Percentiles rank a stretch among this genome's conserved stretches.
These are phyloP conservation scores for Cynopterus brachyotis DNA, from an alignment of 2,113 vertebrate species.

Conservation along the genomic window DNA sequence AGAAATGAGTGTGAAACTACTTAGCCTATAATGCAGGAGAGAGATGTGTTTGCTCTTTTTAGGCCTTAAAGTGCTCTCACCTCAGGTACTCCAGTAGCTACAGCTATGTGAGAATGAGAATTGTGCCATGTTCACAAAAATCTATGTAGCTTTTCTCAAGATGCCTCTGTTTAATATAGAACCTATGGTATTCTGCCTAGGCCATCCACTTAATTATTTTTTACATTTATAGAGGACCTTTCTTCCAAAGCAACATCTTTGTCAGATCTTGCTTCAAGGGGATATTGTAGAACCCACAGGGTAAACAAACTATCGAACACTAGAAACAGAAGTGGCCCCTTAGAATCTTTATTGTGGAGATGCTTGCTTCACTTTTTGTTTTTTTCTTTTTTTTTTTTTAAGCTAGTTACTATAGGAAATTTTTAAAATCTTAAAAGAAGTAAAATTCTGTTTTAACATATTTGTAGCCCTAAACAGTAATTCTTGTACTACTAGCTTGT, in stretches of 20 bases:
- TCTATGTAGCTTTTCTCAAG: not conserved
- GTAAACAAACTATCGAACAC: not conserved
- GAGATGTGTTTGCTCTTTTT: not conserved
- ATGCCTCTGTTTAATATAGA: not conserved
- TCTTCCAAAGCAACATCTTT: not conserved
- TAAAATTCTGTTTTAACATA: constrained; percentile 33
- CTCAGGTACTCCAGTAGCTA: not conserved
- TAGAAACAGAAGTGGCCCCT: not conserved
- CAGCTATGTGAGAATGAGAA: not conserved
- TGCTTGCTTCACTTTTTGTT: not conserved
- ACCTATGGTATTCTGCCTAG: not conserved
- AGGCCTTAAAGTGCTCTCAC: not conserved
- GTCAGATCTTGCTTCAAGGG: not conserved
- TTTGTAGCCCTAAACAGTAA: constrained; percentile 76
- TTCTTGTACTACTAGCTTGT: constrained; percentile 77
- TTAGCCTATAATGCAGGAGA: not conserved
- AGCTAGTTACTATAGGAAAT: not conserved
- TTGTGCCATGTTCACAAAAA: not conserved
- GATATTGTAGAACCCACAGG: not conserved
- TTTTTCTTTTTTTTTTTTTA: not conserved
- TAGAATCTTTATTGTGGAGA: not conserved
- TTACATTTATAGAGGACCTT: not conserved
- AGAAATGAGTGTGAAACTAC: constrained; percentile 4
- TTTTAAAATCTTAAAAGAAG: not conserved
- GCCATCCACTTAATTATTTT: not conserved